Evolutionary conservation across 1,140 invertebrate species (phyloP), one percentile per base, ranked within the genome.

Genomic region (Ostrea edulis): DNA sequence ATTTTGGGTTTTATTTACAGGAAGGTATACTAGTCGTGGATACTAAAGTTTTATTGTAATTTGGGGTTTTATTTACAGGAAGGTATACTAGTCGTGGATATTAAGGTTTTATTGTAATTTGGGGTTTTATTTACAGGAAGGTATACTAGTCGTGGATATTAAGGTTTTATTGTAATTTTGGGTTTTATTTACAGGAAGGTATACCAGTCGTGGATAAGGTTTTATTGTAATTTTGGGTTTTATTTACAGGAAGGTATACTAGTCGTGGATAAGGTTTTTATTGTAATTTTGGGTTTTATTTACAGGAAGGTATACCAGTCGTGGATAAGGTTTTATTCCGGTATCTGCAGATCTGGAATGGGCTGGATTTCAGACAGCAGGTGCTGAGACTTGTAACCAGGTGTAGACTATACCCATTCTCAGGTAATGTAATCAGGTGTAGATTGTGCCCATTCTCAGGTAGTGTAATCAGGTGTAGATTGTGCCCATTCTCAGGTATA

Each of bases 291-390:
- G 35, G 35, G 2, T 2, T 84, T 55, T 14, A 9, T 85, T 82
- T 85, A n/a, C 86, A 92, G 91, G 90, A 92, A 85, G 91, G 91
- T 12, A 88, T 92, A 8, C 91, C 91, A n/a, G 91, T 88, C 0
- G 87, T 90, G 25, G 90, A 90, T 77, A 87, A 86, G 29, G 90
- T 92, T 25, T 77, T 92, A 20, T 84, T 84, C 11, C 85, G 86
- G 8, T 91, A 84, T 84, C 87, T 92, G 35, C 85, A 87, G 22
- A 85, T 81, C 5, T 92, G 91, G 91, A 92, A 92, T 88, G 91
- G 91, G 20, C 58, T 84, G 9, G 91, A 92, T 84, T 92, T 90
- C 68, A 44, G 89, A 62, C 85, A 85, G 14, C 65, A 88, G 14
- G 89, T 92, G 20, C 83, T 92, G 22, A 83, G 85, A 87, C 89